These are phyloP conservation scores for Apostichopus parvimensis DNA, from an alignment of 35 echinoderm and acorn worm species.

Conservation along the genomic window DNA sequence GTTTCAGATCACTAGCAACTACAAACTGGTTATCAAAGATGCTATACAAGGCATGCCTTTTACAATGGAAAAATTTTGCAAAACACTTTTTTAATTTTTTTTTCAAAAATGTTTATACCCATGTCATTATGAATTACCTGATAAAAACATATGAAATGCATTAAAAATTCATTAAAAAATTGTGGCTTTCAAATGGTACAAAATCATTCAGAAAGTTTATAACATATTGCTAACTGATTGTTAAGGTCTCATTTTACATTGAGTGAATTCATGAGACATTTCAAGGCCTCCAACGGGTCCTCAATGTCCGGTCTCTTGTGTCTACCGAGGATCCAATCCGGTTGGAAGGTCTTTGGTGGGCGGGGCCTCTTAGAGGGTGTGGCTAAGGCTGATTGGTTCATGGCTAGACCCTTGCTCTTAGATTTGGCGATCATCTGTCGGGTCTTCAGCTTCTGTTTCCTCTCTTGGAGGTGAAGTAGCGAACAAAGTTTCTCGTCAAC, in stretches of 20 bases:
- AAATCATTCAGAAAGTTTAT: too few relatives aligned
- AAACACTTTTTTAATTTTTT: too few relatives aligned
- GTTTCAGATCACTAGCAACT: too few relatives aligned
- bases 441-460: constrained; percentile 72
- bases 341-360: constrained; percentile 32
- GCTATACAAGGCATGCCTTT: too few relatives aligned
- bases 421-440: constrained; percentile 65
- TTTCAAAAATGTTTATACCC: too few relatives aligned
- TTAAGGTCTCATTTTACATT: background rate
- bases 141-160: too few relatives aligned
- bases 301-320: constrained; percentile 66
- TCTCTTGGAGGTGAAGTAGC: constrained; percentile 68
- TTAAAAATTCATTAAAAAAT: too few relatives aligned
- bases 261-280: constrained; percentile 47
- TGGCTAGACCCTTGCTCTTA: constrained; percentile 39
- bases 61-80: too few relatives aligned
- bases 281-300: constrained; percentile 69
- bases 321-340: constrained; percentile 58
- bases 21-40: too few relatives aligned
- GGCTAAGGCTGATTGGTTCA: background rate
- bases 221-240: too few relatives aligned
- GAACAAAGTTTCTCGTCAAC: constrained; percentile 62
- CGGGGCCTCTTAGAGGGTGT: constrained; percentile 34
- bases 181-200: too few relatives aligned
- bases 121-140: too few relatives aligned